phyloP scores from a whole-genome alignment of 2,113 vertebrate genomes.

The Illadopsis cleaveri region DNA sequence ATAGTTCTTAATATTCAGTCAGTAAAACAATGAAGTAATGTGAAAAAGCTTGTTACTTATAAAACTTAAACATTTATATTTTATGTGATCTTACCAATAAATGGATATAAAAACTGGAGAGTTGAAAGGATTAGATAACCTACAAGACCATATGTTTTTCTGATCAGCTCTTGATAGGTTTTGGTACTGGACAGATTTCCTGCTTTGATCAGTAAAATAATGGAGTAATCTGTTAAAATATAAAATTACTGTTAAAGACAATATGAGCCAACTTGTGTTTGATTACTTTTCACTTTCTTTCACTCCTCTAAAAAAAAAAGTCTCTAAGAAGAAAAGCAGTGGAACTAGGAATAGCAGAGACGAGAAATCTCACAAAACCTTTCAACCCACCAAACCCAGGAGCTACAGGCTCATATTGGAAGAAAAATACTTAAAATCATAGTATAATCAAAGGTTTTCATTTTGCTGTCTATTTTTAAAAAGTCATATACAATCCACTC shows the following conservation, averaged over 20 bases:
- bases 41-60: background rate
- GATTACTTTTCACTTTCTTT: background rate
- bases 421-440: background rate
- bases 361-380: background rate
- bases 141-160: conserved; percentile 84
- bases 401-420: background rate
- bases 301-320: background rate
- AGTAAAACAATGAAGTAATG: background rate
- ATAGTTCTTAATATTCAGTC: background rate
- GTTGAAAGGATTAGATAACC: conserved; percentile 88
- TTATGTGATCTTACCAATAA: conserved; percentile 84
- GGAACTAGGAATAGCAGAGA: background rate
- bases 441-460: background rate
- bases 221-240: conserved; percentile 88
- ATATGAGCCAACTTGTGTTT: background rate
- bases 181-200: conserved; percentile 85
- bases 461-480: background rate
- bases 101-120: conserved; percentile 95
- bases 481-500: background rate
- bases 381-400: background rate
- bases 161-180: conserved; percentile 91
- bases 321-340: background rate
- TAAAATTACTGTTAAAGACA: background rate
- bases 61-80: background rate
- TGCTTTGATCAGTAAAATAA: conserved; percentile 91